Evolutionary conservation across 2,797 vertebrate species (phyloP).

Genomic region (Sebastes vulpes): DNA sequence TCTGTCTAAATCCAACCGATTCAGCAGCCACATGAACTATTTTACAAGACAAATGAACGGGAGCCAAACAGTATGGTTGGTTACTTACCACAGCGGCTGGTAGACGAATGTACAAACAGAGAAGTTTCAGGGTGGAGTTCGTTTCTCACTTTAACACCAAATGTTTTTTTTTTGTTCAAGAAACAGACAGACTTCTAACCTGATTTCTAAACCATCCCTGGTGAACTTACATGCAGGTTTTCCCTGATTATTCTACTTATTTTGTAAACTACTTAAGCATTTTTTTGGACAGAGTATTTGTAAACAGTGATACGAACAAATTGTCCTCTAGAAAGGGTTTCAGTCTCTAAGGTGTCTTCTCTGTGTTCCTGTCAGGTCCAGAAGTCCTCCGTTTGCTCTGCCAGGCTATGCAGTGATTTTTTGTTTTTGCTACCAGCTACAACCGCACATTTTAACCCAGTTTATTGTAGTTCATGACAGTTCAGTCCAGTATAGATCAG

Average conservation of each 20-base stretch:
- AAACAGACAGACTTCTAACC: constrained; percentile 39
- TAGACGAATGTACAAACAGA: constrained; percentile 22
- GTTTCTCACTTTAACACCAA: constrained; percentile 1
- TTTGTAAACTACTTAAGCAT: constrained; percentile 63
- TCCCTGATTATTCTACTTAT: constrained; percentile 69
- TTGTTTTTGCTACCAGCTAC: neutral
- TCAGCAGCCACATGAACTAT: neutral
- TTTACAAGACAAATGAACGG: constrained; percentile 25
- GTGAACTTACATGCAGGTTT: constrained; percentile 65
- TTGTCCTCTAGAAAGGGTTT: neutral
- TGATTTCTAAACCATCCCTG: constrained; percentile 51
- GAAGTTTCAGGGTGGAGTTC: neutral
- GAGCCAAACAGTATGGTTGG: neutral
- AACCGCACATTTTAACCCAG: neutral
- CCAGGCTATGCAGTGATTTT: neutral
- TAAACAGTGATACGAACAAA: constrained; percentile 68
- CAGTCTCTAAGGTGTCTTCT: neutral
- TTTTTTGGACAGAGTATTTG: constrained; percentile 42
- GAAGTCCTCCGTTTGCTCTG: neutral
- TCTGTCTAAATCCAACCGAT: neutral
- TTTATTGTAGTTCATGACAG: neutral
- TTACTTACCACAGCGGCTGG: constrained; percentile 21
- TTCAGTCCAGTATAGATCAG: neutral
- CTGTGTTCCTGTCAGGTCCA: neutral
- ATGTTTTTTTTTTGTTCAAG: constrained; percentile 9